phyloP scores from a whole-genome alignment of 2,797 vertebrate species.

The Eleutherodactylus coqui region DNA sequence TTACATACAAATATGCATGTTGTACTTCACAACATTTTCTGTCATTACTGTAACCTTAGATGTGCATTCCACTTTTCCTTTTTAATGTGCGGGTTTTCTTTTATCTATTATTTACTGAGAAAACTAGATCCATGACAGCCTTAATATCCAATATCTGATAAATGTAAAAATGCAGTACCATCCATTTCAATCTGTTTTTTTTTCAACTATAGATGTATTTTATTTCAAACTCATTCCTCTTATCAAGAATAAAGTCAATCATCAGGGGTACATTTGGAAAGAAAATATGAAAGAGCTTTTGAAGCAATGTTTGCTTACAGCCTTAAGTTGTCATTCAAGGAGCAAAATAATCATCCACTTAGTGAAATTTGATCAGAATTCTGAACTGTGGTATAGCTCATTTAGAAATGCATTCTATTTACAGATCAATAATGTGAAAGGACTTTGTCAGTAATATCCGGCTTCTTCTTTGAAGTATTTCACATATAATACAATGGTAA shows the following conservation, averaged over 20 bases:
- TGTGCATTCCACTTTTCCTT: not conserved
- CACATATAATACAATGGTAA: not conserved
- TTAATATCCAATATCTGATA: conserved; percentile 24
- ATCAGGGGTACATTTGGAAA: conserved; percentile 26
- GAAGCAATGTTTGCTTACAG: conserved; percentile 59
- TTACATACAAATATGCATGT: not conserved
- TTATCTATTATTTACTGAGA: conserved; percentile 9
- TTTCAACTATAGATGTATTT: conserved; percentile 18
- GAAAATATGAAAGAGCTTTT: conserved; percentile 54
- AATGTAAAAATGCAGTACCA: conserved; percentile 1
- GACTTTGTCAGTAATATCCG: not conserved
- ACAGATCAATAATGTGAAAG: conserved; percentile 24
- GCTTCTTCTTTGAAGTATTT: not conserved
- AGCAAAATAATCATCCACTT: conserved; percentile 51
- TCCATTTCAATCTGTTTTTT: not conserved
- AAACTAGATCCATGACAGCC: not conserved
- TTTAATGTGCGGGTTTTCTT: not conserved
- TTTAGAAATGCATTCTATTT: conserved; percentile 46
- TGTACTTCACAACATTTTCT: not conserved
- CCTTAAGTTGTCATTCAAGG: conserved; percentile 55
- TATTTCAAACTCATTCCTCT: not conserved
- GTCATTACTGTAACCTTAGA: not conserved
- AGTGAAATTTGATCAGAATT: conserved; percentile 61
- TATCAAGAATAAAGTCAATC: conserved; percentile 40
- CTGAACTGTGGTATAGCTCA: conserved; percentile 49